Base-by-base conservation (phyloP, 1,140 invertebrate species). In the Drosophila kurseongensis region DNA sequence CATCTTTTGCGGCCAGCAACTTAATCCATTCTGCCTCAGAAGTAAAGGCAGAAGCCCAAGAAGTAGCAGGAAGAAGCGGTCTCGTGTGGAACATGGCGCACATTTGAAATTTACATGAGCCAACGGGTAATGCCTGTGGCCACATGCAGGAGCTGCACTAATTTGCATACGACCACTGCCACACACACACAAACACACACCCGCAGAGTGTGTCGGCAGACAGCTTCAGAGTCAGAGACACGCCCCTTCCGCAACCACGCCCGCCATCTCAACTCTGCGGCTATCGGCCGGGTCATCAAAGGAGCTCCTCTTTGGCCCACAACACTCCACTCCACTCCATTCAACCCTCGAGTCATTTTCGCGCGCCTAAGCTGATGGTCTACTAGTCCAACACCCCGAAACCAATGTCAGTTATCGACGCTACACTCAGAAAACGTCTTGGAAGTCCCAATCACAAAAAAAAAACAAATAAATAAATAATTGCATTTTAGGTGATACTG, bases 41-140 rank as follows among this genome's bases (percentile, higher is more conserved):
- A 60, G 41, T 44, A 29, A 36, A 32, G 38, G 38, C 41, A 38
- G 9, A 9, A 44, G 9, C 38, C 36, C 27, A 14, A 54, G 42
- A n/a, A 47, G 41, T 14, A 23, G 40, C 9, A 40, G 41, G 61
- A 23, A 41, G 51, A 9, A 38, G 45, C 40, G 5, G 13, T 14
- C 41, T 47, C 44, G 3, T 13, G 44, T 13, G 47, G 35, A 72
- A 59, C 67, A 60, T 44, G 57, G 57, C 14, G 36, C 63, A 75
- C 78, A 80, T 82, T 82, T 82, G 79, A 82, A 82, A 60, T 82
- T 82, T 80, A 82, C 79, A 81, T 81, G 68, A 81, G 79, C 36
- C 75, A 40, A 18, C 59, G 55, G 63, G 59, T 63, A 81, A 83
- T 83, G 80, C 56, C 50, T 78, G 79, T 74, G 74, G 74, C 74